Evolutionary conservation across 2,888 invertebrate species (phyloP), one percentile per base, ranked within the genome.

Genomic region (Chrysolina oricalcia): DNA sequence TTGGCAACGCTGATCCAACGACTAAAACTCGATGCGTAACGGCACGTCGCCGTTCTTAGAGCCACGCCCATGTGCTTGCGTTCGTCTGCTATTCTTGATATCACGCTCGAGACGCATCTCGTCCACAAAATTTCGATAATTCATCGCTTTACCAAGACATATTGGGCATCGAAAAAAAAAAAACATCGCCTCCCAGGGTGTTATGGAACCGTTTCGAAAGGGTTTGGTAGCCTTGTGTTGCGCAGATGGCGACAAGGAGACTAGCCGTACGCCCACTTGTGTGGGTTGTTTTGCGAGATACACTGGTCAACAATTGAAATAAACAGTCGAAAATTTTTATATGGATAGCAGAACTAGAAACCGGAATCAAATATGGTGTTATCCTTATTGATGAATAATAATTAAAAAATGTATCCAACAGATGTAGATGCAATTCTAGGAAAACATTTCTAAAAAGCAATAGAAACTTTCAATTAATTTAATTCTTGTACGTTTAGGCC

Each of bases 231-330:
- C 70, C 78, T 74, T 78, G 78, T 80, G 76, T 67, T 63, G 41
- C 76, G 70, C 78, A 80, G 74, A 76, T 80, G 80, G 74, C 68
- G 65, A 56, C 64, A 13, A 19, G 46, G 40, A 21, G 72, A 56
- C 62, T 53, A 41, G 43, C 70, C 43, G 15, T 15, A 68, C 81
- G 78, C 82, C 77, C 81, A 78, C 81, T 77, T 77, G 81, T 74
- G 78, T 78, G 77, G 80, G 81, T 80, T 76, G 78, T 77, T 73
- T 70, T 64, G 23, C 23, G 21, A 56, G 1, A 56, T 56, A 59
- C 35, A 27, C 59, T 59, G 27, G 59, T 59, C 59, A 59, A 35
- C 15, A 23, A n/a, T 19, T 23, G 3, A 5, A 15, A 19, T 23
- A 13, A 10, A 48, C 17, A 17, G 10, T 48, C 17, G 48, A 35